Conservation (phyloP, 37 sponge, comb jelly and placozoan genomes). For the Tethya wilhelma region DNA sequence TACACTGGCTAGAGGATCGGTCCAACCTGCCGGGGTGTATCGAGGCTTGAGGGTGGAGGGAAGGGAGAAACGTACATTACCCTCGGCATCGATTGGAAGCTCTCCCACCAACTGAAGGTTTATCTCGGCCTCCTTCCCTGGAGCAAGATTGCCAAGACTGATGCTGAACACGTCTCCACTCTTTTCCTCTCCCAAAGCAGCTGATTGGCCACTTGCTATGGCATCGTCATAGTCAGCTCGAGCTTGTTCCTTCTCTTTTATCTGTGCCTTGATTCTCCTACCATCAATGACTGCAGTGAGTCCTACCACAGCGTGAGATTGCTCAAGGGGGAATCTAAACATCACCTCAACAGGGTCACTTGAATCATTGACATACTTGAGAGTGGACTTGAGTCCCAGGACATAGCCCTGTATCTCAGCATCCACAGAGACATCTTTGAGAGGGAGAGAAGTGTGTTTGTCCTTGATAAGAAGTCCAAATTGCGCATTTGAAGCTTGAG, state of each 20-base stretch:
- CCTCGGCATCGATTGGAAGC: slow-evolving; percentile 63
- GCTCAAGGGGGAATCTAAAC: slow-evolving; percentile 79
- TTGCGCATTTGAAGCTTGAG: too few relatives aligned
- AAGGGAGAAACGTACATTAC: slow-evolving; percentile 57
- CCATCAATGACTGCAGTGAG: slow-evolving; percentile 71
- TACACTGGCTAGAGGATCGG: slow-evolving; percentile 1
- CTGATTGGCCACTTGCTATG: slow-evolving; percentile 70
- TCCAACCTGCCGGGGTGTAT: slow-evolving; percentile 46
- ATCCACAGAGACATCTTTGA: slow-evolving; percentile 47
- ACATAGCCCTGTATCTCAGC: slow-evolving; percentile 48
- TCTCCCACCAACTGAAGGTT: slow-evolving; percentile 63
- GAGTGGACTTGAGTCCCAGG: slow-evolving; percentile 57
- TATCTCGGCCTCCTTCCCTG: slow-evolving; percentile 56
- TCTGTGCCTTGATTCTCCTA: slow-evolving; percentile 56
- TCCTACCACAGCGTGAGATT: slow-evolving; percentile 71
- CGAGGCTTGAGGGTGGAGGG: slow-evolving; percentile 63
- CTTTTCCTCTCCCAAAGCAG: slow-evolving; percentile 75
- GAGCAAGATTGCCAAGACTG: slow-evolving; percentile 78
- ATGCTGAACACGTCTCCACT: slow-evolving; percentile 80
- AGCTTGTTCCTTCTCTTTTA: slow-evolving; percentile 83
- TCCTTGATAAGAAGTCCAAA: slow-evolving; percentile 14
- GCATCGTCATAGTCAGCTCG: slow-evolving; percentile 74
- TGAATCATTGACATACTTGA: slow-evolving; percentile 70
- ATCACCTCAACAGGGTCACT: slow-evolving; percentile 61
- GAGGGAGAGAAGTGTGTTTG: slow-evolving; percentile 35